Base-by-base conservation (phyloP, 2,888 invertebrate genomes). In the Ctena decussata region DNA sequence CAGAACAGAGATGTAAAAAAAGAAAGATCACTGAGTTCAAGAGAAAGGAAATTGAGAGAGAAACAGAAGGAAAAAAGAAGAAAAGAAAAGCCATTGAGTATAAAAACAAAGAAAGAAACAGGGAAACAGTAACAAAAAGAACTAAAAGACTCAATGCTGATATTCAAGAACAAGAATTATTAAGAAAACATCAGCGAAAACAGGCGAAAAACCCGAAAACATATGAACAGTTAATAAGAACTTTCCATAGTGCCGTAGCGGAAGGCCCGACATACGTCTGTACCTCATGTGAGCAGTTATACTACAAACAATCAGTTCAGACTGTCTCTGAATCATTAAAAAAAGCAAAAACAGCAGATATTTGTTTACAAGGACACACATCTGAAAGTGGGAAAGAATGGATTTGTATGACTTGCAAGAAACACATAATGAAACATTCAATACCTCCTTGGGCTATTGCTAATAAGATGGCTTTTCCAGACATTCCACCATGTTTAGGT, bases 241-340 rank as follows among this genome's bases (percentile, higher is more conserved):
- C n/a, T 41, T 71, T 71, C 37, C 37, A 71, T 24, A 71, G 41
- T 6, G 24, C 39, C 8, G 71, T 71, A 24, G 24, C 8, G 21
- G 32, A 46, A 24, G 78, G 73, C 30, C 75, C 82, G 32, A 30
- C 27, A 5, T 82, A 82, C 53, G 41, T 82, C 1, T 82, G 60
- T 60, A 60, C 82, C 1, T 77, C 60, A 24, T 82, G 82, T 57
- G 21, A 37, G 8, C 82, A 77, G 35, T 30, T 57, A n/a, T 77
- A 69, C 53, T 82, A 53, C 57, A 57, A 35, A 37, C 30, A 82
- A 24, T 46, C 49, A 72, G 77, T 82, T 6, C 27, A n/a, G 6
- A n/a, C n/a, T 21, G 57, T 53, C 11, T 37, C 3, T 8, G 11
- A 35, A n/a, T 8, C 6, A 8, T 24, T 39, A 37, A 39, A n/a